Conservation (phyloP, 2,113 vertebrate genomes). For the Columbina picui region DNA sequence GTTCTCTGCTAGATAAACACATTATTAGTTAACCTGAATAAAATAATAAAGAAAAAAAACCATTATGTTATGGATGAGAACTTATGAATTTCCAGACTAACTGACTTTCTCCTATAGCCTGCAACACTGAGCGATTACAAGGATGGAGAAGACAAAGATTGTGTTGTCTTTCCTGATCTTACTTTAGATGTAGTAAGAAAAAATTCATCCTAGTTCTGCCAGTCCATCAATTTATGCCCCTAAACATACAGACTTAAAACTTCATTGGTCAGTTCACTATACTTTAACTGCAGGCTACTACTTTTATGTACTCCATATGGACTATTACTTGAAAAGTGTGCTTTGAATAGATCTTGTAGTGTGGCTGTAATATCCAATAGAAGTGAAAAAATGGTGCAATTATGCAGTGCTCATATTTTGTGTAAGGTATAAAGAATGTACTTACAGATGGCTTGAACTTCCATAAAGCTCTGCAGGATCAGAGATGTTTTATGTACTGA, state of each 20-base stretch:
- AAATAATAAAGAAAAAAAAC: not conserved
- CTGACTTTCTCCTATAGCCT: not conserved
- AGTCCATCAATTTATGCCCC: too few relatives aligned
- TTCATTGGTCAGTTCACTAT: not conserved
- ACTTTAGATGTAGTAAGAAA: not conserved
- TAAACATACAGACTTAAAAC: not conserved
- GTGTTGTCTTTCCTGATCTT: not conserved
- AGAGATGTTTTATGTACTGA: not conserved
- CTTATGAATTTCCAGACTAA: not conserved
- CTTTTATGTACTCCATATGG: not conserved
- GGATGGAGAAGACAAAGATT: not conserved
- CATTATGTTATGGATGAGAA: not conserved
- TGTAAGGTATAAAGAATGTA: not conserved
- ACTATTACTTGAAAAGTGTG: not conserved
- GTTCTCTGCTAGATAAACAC: not conserved
- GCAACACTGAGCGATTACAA: not conserved
- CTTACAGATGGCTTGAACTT: not conserved
- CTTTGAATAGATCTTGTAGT: not conserved
- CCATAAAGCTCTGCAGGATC: not conserved
- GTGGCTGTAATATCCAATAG: not conserved
- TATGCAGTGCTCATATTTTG: not conserved
- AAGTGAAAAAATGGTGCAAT: fast-evolving
- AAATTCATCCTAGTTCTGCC: not conserved
- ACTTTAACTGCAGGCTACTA: not conserved
- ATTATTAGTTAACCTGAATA: not conserved